These are phyloP conservation scores for Caenorhabditis macrosperma DNA, from an alignment of 2,888 invertebrate species.

Conservation along the genomic window DNA sequence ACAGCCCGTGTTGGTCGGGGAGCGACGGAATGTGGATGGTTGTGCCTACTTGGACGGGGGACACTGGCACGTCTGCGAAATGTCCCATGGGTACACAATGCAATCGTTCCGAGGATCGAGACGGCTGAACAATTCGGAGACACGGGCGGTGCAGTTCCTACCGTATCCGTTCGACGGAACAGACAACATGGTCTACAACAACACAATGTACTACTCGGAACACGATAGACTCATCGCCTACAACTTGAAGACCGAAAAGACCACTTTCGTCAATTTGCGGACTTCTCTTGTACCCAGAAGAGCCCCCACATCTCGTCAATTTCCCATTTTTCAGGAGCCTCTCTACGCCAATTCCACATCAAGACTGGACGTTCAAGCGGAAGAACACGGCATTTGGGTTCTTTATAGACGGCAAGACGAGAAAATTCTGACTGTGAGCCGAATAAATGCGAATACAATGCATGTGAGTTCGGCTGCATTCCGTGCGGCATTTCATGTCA, in stretches of 20 bases:
- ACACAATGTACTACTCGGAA: conserved; percentile 58
- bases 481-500: not conserved
- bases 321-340: conserved; percentile 54
- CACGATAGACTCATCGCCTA: conserved; percentile 48
- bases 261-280: conserved; percentile 27
- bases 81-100: conserved; percentile 65
- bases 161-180: conserved; percentile 66
- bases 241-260: conserved; percentile 46
- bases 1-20: conserved; percentile 41
- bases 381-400: conserved; percentile 97
- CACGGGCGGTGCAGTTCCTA: conserved; percentile 53
- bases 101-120: conserved; percentile 55
- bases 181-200: conserved; percentile 57
- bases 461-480: conserved; percentile 40
- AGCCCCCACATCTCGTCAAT: no score
- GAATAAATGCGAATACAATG: conserved; percentile 47
- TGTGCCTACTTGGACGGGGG: conserved; percentile 59
- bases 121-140: conserved; percentile 53
- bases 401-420: conserved; percentile 84
- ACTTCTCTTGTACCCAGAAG: conserved; percentile 34
- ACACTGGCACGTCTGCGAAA: conserved; percentile 64
- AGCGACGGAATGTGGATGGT: conserved; percentile 52
- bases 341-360: conserved; percentile 64
- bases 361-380: conserved; percentile 92
- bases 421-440: conserved; percentile 57